phyloP scores from a whole-genome alignment of 1,140 invertebrate species.

The Ips typographus region DNA sequence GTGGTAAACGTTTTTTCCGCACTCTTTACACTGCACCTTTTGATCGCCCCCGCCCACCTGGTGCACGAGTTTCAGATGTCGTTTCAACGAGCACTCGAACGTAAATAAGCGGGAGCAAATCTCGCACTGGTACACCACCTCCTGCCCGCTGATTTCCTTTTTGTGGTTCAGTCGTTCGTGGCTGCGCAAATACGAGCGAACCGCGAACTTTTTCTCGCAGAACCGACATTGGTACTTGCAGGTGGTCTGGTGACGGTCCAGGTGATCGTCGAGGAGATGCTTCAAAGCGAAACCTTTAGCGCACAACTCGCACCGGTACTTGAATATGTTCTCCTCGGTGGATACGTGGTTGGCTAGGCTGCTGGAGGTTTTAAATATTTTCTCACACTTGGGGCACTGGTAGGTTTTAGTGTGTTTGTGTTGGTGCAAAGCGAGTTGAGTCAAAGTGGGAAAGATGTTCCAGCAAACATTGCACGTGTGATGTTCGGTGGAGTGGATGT shows the following conservation, averaged over 20 bases:
- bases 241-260: conserved; percentile 45
- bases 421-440: conserved; percentile 32
- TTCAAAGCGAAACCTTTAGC: conserved; percentile 54
- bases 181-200: conserved; percentile 48
- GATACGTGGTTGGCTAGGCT: conserved; percentile 49
- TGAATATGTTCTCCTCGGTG: conserved; percentile 54
- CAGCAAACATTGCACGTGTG: conserved; percentile 35
- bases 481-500: conserved; percentile 34
- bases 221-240: conserved; percentile 51
- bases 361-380: conserved; percentile 6
- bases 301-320: conserved; percentile 55
- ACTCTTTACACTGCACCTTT: conserved; percentile 43
- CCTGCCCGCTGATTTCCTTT: conserved; percentile 39
- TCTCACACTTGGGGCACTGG: conserved; percentile 30
- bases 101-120: conserved; percentile 43
- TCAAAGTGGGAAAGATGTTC: conserved; percentile 28
- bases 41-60: conserved; percentile 36
- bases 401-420: conserved; percentile 26
- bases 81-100: conserved; percentile 39
- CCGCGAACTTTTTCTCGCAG: conserved; percentile 54
- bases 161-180: conserved; percentile 47
- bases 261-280: conserved; percentile 50
- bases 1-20: conserved; percentile 55
- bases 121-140: conserved; percentile 38
- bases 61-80: conserved; percentile 42